These are phyloP conservation scores for Rhadinocentrus ornatus DNA, from an alignment of 2,797 vertebrate genomes.

Conservation along the genomic window DNA sequence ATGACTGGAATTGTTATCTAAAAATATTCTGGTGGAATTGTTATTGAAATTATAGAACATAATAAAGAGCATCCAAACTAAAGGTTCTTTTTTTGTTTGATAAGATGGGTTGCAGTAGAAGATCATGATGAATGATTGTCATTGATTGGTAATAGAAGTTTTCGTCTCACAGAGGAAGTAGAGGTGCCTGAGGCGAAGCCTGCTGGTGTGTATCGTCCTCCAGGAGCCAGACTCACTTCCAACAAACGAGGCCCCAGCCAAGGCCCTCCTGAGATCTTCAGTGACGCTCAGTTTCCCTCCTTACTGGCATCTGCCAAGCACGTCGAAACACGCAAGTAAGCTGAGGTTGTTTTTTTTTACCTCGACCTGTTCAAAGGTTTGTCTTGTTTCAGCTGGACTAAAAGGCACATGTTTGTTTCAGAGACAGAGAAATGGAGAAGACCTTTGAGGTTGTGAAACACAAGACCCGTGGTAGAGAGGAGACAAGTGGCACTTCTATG, in stretches of 20 bases:
- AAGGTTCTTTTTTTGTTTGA: too few species aligned
- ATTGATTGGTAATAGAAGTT: neutral
- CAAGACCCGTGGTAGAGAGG: conserved; percentile 94
- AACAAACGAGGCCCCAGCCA: conserved; percentile 82
- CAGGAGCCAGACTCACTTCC: conserved; percentile 89
- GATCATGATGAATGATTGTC: too few species aligned
- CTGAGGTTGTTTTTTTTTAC: too few species aligned
- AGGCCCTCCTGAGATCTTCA: conserved; percentile 96
- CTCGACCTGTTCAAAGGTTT: rapidly evolving
- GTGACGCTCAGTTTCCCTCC: conserved; percentile 94
- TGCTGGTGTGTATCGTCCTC: conserved; percentile 94
- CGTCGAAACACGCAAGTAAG: conserved; percentile 95
- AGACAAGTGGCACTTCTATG: conserved; percentile 85
- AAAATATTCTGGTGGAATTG: neutral
- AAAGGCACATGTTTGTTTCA: conserved; percentile 59
- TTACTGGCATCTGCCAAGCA: conserved; percentile 95
- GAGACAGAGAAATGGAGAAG: conserved; percentile 98
- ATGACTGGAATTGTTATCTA: neutral
- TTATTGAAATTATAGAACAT: neutral
- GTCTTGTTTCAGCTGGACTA: neutral
- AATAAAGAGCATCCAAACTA: neutral
- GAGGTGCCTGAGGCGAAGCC: conserved; percentile 90
- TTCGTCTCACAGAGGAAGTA: conserved; percentile 77
- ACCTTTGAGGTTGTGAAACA: conserved; percentile 98
- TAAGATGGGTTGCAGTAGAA: too few species aligned